Evolutionary conservation across 2,797 vertebrate genomes (phyloP), one percentile per base, ranked within the genome.

Genomic region (Spondyliosoma cantharus): DNA sequence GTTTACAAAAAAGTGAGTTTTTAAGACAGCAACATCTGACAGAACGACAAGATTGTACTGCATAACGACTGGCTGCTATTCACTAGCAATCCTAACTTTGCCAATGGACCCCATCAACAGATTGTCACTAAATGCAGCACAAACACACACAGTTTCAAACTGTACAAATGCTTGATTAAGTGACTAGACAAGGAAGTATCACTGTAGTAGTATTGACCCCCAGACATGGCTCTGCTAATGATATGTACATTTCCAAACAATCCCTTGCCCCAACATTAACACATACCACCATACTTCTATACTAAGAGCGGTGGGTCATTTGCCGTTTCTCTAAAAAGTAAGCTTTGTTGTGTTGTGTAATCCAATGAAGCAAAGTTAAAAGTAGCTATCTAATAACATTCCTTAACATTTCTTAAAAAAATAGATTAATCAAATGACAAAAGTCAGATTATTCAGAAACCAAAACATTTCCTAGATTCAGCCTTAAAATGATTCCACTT

Each of bases 81-180:
- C 42, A 72, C 52, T 49, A 74, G 27, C 15, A 46, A 65, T 63
- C 17, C 4, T 24, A 32, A 66, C 24, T 56, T 43, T 52, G 24
- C 49, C 22, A 65, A 49, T 16, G 59, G 15, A 67, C 4, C 9
- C 13, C 2, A 58, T 57, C 22, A 67, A n/a, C 6, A 25, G 29
- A 77, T 49, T 43, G 16, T 17, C 42, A 66, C 29, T 24, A 11
- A 71, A 37, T 37, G 46, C 7, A 17, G 9, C 29, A 19, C 13
- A 32, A 20, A 22, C 22, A 61, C 27, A 3, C n/a, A 37, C 32
- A 37, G 27, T 4, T 9, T 25, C 9, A 2, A 46, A 56, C 24
- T 37, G 25, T 32, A 24, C 1, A 32, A 22, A 13, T 20, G 5
- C 24, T 24, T 29, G 6, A 22, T 22, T 56, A 15, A 45, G 8